Evolutionary conservation across 1,140 invertebrate species (phyloP), one percentile per base, ranked within the genome.

Genomic region (Zaprionus taronus): DNA sequence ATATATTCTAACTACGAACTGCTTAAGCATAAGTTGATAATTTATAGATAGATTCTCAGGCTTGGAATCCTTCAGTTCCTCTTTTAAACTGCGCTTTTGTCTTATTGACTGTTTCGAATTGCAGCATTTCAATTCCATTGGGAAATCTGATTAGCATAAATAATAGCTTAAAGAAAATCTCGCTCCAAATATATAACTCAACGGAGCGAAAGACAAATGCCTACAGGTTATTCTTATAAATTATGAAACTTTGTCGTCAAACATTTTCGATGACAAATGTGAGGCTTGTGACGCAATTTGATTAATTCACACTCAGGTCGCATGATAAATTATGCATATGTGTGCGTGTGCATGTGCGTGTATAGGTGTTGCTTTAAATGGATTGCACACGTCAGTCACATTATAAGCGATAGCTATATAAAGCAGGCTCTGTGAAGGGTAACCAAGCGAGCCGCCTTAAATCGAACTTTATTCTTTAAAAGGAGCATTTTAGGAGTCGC

Each of bases 391-490:
- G 31, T 34, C 38, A 41, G 17, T 22, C 41, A 77, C 7, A 67
- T 67, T 67, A 77, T 36, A 67, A 63, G 49, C 56, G n/a, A 36
- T 53, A 31, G 5, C 11, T 14, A 12, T 51, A 41, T 22, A 31
- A 58, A 17, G 31, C 47, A 14, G 47, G 4, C 20, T 24, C 47
- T 14, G 41, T 47, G 47, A 14, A 14, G 47, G 11, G 47, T 20
- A 51, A 24, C 47, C 47, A 24, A 24, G 47, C 11, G 11, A 24
- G 17, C 7, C 14, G 9, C 9, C 11, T 38, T 22, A 62, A 56
- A 72, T 47, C 49, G 20, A 66, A 34, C 15, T 28, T 60, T 34
- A 49, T 44, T 9, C 53, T 49, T 72, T 83, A 67, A 64, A 56
- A 66, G 15, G 11, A 38, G 3, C 22, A 28, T 5, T 24, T 5